phyloP scores from a whole-genome alignment of 2,888 invertebrate genomes.

The Gortyna flavago region DNA sequence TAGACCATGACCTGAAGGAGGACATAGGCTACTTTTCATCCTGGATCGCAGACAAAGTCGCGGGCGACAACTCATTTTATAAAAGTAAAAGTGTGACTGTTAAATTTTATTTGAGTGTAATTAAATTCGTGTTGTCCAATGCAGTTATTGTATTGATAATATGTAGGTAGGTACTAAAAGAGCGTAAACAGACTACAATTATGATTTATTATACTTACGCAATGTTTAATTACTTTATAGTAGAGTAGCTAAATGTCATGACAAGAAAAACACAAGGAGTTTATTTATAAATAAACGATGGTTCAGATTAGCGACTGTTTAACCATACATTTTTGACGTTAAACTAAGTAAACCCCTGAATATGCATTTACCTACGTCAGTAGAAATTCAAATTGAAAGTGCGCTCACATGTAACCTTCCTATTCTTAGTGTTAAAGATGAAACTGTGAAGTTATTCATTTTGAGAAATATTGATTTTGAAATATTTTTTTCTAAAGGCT shows the following conservation, averaged over 20 bases:
- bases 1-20: too few relatives aligned
- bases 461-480: constrained; percentile 28
- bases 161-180: background rate
- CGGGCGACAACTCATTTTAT: background rate
- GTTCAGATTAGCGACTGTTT: too few relatives aligned
- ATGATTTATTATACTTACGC: background rate
- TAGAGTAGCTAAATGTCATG: background rate
- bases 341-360: background rate
- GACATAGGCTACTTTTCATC: too few relatives aligned
- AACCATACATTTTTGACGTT: too few relatives aligned
- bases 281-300: background rate
- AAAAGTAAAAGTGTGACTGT: background rate
- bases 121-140: background rate
- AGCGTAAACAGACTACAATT: background rate
- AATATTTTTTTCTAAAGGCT: constrained; percentile 42
- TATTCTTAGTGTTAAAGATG: constrained; percentile 24
- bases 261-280: constrained; percentile 2
- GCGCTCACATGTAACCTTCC: constrained; percentile 26
- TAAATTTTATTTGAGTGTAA: background rate
- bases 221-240: background rate
- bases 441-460: constrained; percentile 29
- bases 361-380: constrained; percentile 7
- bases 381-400: constrained; percentile 35
- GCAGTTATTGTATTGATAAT: background rate
- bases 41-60: background rate